Base-by-base conservation (phyloP, 2,888 invertebrate species). In the Zaprionus lineosus region DNA sequence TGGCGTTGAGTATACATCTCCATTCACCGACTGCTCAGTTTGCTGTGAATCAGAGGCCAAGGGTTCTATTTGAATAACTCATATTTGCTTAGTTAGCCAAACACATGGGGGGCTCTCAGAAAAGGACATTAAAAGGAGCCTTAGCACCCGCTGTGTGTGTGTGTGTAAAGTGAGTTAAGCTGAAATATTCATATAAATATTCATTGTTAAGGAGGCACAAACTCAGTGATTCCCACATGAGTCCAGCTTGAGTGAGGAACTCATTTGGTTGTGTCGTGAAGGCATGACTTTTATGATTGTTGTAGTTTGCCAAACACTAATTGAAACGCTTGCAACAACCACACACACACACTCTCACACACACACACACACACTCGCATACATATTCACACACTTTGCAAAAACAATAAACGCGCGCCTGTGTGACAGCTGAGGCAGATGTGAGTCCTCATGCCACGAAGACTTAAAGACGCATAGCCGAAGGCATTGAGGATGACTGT, bases 271-370 rank as follows among this genome's bases (percentile, higher is more conserved):
- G 43, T 11, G 19, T 36, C 11, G 18, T 31, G 47, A n/a, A n/a
- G 67, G 60, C 61, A 51, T 64, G 51, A 37, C 64, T 41, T 11
- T 47, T 33, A 28, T 47, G 37, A 47, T 64, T 52, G 31, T 57
- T 57, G 29, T 61, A 66, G 60, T 71, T 71, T 73, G 47, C 37
- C 58, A 74, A 82, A 74, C 69, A 63, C 83, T 84, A 78, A 79
- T 84, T 84, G 79, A 84, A 84, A 84, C 60, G 68, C 74, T 72
- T 61, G 52, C 57, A 66, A 58, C 52, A 63, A 63, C 47, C 47
- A 37, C 31, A 43, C 47, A 41, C 47, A 26, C 46, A 43, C 34
- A 21, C 16, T 4, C 33, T 14, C 12, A 16, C 11, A 48, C 28
- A 47, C 37, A 31, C 43, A 44, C 43, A 39, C 41, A 11, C 36